A percentile compares a stretch with the other conserved stretches of the same genome.
phyloP scores from a whole-genome alignment of 2,888 invertebrate genomes.

The Hypselothyrea guttata region DNA sequence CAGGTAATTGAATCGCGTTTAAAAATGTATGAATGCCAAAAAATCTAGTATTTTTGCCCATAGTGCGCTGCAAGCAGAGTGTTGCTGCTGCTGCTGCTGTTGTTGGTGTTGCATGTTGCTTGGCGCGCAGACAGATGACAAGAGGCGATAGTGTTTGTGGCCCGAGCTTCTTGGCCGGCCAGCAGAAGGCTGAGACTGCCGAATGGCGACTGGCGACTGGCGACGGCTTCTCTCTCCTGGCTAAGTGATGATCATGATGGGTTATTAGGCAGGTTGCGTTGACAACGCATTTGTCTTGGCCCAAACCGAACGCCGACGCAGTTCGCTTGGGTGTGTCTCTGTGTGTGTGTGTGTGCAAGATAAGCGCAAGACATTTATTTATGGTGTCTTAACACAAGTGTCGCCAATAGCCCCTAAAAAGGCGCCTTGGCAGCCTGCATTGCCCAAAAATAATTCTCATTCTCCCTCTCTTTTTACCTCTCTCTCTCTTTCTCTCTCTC shows the following conservation, averaged over 20 bases:
- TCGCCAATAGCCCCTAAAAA: constrained; percentile 44
- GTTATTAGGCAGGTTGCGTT: constrained; percentile 77
- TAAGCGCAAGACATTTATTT: constrained; percentile 73
- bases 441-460: too few species aligned
- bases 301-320: constrained; percentile 65
- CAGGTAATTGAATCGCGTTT: too few species aligned
- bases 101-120: constrained; percentile 61
- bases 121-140: constrained; percentile 71
- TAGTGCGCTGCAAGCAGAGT: too few species aligned
- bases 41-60: too few species aligned
- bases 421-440: constrained; percentile 43
- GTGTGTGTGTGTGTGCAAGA: constrained; percentile 34
- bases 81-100: constrained; percentile 6
- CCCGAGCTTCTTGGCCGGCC: constrained; percentile 45
- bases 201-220: neutral
- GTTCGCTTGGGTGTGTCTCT: constrained; percentile 32
- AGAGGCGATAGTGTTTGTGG: constrained; percentile 68
- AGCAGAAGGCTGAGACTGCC: neutral
- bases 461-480: too few species aligned
- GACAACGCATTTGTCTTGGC: constrained; percentile 75
- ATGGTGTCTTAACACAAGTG: constrained; percentile 73
- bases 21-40: too few species aligned
- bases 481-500: too few species aligned
- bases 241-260: constrained; percentile 77
- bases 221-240: constrained; percentile 10